These are phyloP conservation scores for Zaprionus davidi DNA, from an alignment of 1,140 invertebrate genomes.

Conservation along the genomic window DNA sequence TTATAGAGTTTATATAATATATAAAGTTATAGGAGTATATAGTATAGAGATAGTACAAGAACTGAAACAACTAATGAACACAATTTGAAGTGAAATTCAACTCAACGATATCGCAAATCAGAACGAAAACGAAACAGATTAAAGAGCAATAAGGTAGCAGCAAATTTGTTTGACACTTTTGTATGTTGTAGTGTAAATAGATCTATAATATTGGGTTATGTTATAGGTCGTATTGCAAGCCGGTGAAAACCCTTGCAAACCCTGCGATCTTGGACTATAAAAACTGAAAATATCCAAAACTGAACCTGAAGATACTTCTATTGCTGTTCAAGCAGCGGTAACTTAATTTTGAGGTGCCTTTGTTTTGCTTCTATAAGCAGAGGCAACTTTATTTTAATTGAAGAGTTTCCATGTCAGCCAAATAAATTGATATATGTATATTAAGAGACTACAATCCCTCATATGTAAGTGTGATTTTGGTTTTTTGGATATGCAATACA, in stretches of 20 bases:
- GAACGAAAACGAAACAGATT: not conserved
- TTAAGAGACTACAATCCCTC: too few relatives aligned
- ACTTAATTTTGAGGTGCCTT: too few relatives aligned
- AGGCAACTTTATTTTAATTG: too few relatives aligned
- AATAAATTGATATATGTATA: not conserved
- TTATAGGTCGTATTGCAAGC: not conserved
- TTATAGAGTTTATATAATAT: not conserved
- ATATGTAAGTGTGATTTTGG: too few relatives aligned
- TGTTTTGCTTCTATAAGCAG: too few relatives aligned
- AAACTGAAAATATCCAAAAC: not conserved
- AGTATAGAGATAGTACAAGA: not conserved
- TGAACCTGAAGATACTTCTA: not conserved
- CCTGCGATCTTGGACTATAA: not conserved
- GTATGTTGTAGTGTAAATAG: not conserved
- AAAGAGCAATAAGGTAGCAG: not conserved
- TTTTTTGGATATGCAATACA: too few relatives aligned
- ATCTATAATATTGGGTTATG: not conserved
- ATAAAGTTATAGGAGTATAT: not conserved
- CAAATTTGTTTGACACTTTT: not conserved
- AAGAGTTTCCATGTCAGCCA: not conserved
- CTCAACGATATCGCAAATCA: conserved; percentile 1
- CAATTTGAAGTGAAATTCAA: not conserved
- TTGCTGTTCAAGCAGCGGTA: too few relatives aligned
- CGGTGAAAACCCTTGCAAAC: not conserved
- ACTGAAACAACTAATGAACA: not conserved